Evolutionary conservation across 30 jellyfish, hydroid and myxozoan genomes (phyloP).

Genomic region (Mastigias papua): DNA sequence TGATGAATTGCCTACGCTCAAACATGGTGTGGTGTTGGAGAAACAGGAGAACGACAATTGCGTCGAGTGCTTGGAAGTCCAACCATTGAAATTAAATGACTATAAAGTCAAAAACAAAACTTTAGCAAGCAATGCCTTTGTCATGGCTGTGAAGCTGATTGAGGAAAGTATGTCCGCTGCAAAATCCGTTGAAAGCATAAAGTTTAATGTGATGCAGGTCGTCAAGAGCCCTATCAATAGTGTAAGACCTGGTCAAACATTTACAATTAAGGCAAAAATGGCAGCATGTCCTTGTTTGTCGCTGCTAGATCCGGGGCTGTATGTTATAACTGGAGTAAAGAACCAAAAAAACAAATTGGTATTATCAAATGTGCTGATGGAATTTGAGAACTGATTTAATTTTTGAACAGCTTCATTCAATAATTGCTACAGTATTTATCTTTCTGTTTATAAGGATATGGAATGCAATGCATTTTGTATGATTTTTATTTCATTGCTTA

Average conservation of each 20-base stretch:
- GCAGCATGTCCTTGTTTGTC: conserved; percentile 72
- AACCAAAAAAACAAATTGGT: conserved; percentile 37
- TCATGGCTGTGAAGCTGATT: conserved; percentile 63
- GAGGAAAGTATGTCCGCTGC: conserved; percentile 56
- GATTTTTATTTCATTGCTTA: no score
- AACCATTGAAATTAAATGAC: conserved; percentile 37
- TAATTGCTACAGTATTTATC: no score
- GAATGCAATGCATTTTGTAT: no score
- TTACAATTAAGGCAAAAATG: conserved; percentile 62
- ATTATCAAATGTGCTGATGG: conserved; percentile 63
- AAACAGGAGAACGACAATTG: conserved; percentile 23
- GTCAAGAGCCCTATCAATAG: conserved; percentile 48
- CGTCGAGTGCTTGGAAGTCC: conserved; percentile 50
- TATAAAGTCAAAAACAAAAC: conserved; percentile 32
- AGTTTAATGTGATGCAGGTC: conserved; percentile 56
- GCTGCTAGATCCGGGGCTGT: conserved; percentile 63
- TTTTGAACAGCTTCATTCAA: background rate
- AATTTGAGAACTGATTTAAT: conserved; percentile 34
- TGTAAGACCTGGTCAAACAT: conserved; percentile 52
- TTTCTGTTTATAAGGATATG: no score
- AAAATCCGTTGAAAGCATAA: conserved; percentile 45
- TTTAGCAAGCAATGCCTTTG: conserved; percentile 51
- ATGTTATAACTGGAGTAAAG: conserved; percentile 55
- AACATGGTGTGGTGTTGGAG: background rate
- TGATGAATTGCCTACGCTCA: background rate